Evolutionary conservation across 2,113 vertebrate genomes (phyloP), one percentile per base, ranked within the genome.

Genomic region (Solea solea): DNA sequence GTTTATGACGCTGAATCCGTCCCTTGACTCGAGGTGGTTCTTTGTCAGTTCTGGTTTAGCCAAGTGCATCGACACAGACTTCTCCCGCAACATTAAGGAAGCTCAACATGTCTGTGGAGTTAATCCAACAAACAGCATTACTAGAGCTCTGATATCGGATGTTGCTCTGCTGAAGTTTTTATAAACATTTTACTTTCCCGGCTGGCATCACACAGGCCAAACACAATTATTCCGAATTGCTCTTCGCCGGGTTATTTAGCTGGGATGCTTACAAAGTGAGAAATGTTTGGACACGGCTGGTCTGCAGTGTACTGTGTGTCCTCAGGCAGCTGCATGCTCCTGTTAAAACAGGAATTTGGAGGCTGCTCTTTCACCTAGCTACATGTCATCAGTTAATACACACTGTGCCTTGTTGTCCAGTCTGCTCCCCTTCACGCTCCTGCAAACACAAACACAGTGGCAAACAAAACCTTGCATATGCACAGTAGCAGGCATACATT

Each of bases 331-430:
- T 72, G 76, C 68, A 52, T 72, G 64, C 75, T 76, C 67, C 71
- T 85, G 86, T 83, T 86, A 84, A 83, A 90, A 89, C 74, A 86
- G 7, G 69, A 71, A 75, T 86, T 82, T 84, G 76, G 85, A 75
- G 66, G 72, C 50, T 58, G 64, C 61, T 69, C 76, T 78, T 78
- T 80, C 72, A 81, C 72, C 64, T 40, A 65, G 67, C 80, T 69
- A 58, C 81, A 83, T 80, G 83, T 83, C 70, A 84, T 73, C 62
- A 68, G 72, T 83, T 86, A 72, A 86, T 84, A 87, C 84, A 88
- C 72, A 82, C 21, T 64, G 50, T 75, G 89, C 83, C 72, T 71
- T 40, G 68, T 83, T 64, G 80, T 61, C 79, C 78, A 55, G 62
- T 56, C 42, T 48, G 73, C 69, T 88, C 70, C 48, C 87, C 84